Evolutionary conservation across 2,797 vertebrate genomes (phyloP).

Genomic region (Cuniculus paca): DNA sequence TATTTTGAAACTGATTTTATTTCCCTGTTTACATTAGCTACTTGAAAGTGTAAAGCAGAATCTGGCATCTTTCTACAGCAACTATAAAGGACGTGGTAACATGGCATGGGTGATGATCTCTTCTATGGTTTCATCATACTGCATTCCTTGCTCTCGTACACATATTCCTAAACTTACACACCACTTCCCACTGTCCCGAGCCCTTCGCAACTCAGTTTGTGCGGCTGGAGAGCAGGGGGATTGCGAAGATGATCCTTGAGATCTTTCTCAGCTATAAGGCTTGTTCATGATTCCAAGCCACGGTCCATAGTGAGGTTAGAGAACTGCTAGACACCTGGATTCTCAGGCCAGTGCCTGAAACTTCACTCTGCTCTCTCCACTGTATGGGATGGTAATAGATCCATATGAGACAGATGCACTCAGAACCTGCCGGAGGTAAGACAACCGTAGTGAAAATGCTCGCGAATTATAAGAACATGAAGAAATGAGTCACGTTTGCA

Average conservation of each 20-base stretch:
- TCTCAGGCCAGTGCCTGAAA: background rate
- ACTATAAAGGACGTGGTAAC: background rate
- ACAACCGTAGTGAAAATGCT: background rate
- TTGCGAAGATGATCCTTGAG: background rate
- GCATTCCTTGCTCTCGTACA: background rate
- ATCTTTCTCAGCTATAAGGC: background rate
- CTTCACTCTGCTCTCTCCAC: background rate
- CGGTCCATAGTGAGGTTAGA: background rate
- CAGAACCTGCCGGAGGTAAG: background rate
- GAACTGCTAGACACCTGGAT: background rate
- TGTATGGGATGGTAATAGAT: fast-evolving
- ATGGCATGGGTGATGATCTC: background rate
- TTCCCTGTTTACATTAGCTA: background rate
- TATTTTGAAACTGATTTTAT: conserved; percentile 28
- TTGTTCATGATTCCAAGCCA: background rate
- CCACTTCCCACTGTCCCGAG: background rate
- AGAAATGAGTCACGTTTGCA: background rate
- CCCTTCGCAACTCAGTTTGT: background rate
- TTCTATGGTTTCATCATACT: background rate
- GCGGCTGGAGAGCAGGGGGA: background rate
- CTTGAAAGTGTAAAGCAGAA: background rate
- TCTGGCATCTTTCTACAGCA: background rate
- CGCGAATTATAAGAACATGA: background rate
- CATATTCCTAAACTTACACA: background rate
- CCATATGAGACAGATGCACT: background rate